Conservation (phyloP, 2,888 invertebrate genomes). For the Gastrophysa polygoni region DNA sequence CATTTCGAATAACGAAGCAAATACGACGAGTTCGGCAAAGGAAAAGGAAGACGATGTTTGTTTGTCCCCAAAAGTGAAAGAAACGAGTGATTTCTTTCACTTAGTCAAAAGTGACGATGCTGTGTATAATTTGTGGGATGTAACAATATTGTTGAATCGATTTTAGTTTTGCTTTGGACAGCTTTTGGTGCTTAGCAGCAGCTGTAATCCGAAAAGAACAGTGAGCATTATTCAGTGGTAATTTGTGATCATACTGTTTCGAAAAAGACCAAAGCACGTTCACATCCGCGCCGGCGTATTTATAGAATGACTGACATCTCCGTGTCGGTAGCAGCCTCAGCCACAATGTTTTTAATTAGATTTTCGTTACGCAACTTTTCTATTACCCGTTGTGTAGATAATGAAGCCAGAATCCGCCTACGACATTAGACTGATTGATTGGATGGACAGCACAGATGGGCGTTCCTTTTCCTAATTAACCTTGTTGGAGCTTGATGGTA, state of each 20-base stretch:
- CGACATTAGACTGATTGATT: constrained; percentile 28
- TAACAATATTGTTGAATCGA: too few relatives aligned
- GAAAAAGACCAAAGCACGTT: constrained; percentile 14
- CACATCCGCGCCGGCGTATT: constrained; percentile 23
- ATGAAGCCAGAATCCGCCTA: constrained; percentile 19
- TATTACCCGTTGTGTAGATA: constrained; percentile 12
- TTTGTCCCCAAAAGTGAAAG: too few relatives aligned
- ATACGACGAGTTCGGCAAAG: too few relatives aligned
- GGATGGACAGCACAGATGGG: constrained; percentile 1
- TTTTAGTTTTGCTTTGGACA: too few relatives aligned
- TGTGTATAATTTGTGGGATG: too few relatives aligned
- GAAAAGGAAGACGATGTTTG: too few relatives aligned
- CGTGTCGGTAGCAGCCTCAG: constrained; percentile 13
- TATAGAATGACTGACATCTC: constrained; percentile 26
- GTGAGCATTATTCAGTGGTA: too few relatives aligned
- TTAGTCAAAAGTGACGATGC: too few relatives aligned
- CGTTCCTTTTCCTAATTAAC: neutral
- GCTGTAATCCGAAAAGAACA: too few relatives aligned
- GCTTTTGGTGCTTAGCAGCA: too few relatives aligned
- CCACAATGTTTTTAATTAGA: constrained; percentile 28
- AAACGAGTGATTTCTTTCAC: too few relatives aligned
- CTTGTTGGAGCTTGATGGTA: neutral
- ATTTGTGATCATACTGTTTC: neutral
- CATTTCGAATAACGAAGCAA: too few relatives aligned
- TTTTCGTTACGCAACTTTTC: constrained; percentile 24